A percentile compares a stretch with the other conserved stretches of the same genome.
These are phyloP conservation scores for Rafetus swinhoei DNA, from an alignment of 2,113 vertebrate genomes.

Conservation along the genomic window DNA sequence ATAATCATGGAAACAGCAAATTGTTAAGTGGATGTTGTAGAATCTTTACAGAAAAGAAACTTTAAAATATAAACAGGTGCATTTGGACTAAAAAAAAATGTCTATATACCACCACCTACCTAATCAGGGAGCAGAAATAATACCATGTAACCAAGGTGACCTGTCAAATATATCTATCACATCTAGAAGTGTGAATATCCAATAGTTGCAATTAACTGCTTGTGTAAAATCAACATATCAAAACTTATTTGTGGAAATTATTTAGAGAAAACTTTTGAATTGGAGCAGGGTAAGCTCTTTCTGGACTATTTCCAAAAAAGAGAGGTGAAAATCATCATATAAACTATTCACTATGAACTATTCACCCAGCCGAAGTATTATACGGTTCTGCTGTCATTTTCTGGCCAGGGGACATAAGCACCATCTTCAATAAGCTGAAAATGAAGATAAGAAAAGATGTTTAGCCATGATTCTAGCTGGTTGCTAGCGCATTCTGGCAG, in stretches of 20 bases:
- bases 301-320: neutral
- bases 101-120: neutral
- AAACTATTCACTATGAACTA: neutral
- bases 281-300: neutral
- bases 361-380: neutral
- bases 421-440: neutral
- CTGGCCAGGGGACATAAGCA: neutral
- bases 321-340: neutral
- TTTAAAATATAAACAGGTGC: neutral
- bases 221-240: neutral
- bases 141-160: fast-evolving
- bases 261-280: neutral
- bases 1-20: neutral
- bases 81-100: neutral
- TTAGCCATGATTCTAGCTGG: fast-evolving
- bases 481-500: neutral
- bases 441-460: fast-evolving
- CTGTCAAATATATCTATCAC: neutral
- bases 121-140: neutral
- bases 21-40: neutral
- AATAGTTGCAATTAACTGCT: neutral
- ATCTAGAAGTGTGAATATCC: neutral
- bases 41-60: fast-evolving
- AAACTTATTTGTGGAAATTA: neutral
- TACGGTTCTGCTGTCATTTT: neutral